Base-by-base conservation (phyloP, 2,113 vertebrate species). In the Sinocyclocheilus maitianheensis region DNA sequence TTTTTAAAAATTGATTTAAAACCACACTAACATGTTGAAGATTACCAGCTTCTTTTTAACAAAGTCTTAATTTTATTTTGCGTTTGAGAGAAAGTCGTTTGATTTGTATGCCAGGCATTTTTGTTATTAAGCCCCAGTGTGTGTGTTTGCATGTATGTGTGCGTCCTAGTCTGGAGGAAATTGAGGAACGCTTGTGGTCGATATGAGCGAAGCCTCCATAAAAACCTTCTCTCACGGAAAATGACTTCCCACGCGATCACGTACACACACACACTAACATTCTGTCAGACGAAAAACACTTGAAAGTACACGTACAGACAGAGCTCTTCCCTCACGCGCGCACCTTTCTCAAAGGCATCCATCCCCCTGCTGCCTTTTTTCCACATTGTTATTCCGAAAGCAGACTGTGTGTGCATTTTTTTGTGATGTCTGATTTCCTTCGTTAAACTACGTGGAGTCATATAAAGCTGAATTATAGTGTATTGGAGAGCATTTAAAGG, bases 221-320 rank as follows among this genome's bases (percentile, higher is more conserved):
- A 94, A 95, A 94, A 93, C 63, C 87, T 84, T 89, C 89, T 93
- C 90, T 94, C 93, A 93, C 87, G 90, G 90, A 95, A 95, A 92
- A 93, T 90, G 90, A 88, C 90, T 94, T 94, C 92, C 93, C 92
- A 92, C 90, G 92, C 92, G 87, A 72, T 87, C 80, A 80, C 84
- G 14, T 79, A 85, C 77, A 11, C 78, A 79, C 77, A 79, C 86
- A 84, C 79, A 53, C 84, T 71, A 84, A 86, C 83, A 72, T 74
- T 87, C 83, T 62, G 75, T 80, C 65, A 30, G 34, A 34, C 67
- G 2, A 6, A 63, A 43, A n/a, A 58, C 43, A 20, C 78, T 58
- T 72, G 62, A 4, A 30, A 43, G 60, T 55, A 81, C 14, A 71
- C 40, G 22, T 22, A 78, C 83, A 82, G 71, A 85, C 37, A 74